phyloP scores from a whole-genome alignment of 2,888 invertebrate genomes.

The Sesamia inferens region DNA sequence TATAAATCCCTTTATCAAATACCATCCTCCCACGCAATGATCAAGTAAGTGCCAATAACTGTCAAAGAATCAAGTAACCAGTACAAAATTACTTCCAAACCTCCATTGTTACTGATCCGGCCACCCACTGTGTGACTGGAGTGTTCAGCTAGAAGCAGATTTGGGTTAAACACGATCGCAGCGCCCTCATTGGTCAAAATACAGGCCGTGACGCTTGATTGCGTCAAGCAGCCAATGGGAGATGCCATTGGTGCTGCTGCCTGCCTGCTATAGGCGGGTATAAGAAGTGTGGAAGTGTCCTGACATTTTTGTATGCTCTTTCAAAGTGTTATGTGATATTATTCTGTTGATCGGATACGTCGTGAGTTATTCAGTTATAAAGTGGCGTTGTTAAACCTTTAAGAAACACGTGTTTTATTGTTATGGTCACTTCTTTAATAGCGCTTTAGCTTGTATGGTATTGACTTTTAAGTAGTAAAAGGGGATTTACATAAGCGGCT shows the following conservation, averaged over 20 bases:
- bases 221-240: conserved; percentile 14
- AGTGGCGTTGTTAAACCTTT: conserved; percentile 46
- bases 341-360: conserved; percentile 46
- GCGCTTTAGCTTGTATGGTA: conserved; percentile 19
- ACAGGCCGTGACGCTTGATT: neutral
- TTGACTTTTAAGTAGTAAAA: conserved; percentile 5
- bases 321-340: conserved; percentile 57
- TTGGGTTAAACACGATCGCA: neutral
- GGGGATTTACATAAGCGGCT: neutral
- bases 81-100: conserved; percentile 62
- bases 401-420: conserved; percentile 53
- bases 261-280: neutral
- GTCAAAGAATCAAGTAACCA: conserved; percentile 51
- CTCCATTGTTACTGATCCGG: conserved; percentile 65
- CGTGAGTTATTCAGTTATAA: conserved; percentile 51
- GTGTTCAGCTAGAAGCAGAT: conserved; percentile 18
- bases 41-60: conserved; percentile 53
- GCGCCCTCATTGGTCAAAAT: conserved; percentile 9
- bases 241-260: too few relatives aligned
- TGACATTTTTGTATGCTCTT: conserved; percentile 1
- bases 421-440: conserved; percentile 41
- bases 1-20: conserved; percentile 32
- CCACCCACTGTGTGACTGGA: conserved; percentile 69
- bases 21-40: conserved; percentile 31
- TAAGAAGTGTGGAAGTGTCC: conserved; percentile 3